Evolutionary conservation across 1,140 invertebrate species (phyloP), one percentile per base, ranked within the genome.

Genomic region (Drosophila littoralis): DNA sequence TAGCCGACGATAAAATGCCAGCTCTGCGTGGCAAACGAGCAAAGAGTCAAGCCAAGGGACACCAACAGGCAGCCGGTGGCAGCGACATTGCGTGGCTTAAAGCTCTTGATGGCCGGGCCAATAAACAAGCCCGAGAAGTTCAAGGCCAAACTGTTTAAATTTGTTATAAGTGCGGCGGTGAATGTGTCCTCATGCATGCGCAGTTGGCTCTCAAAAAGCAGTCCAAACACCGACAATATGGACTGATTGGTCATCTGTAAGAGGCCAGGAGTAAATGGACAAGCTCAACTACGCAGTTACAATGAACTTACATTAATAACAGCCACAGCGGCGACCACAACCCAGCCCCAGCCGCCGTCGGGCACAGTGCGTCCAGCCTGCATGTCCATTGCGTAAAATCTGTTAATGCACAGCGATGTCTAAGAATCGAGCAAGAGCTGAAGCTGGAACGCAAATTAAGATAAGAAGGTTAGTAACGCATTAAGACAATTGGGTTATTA

Each of bases 231-330:
- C 3, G 95, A 96, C 61, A 96, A 93, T 80, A 96, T 93, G 1
- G 95, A 95, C 91, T 96, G 94, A 83, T 96, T 95, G 55, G 95
- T 95, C 77, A 95, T 94, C 95, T 96, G 89, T 58, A 93, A 35
- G 1, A 4, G 5, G 9, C 1, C 28, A n/a, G 12, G 8, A 36
- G 36, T 58, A 9, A 28, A 15, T 58, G 33, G 6, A 28, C n/a
- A 32, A 7, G 12, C 35, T 7, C 9, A 7, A 42, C 10, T 17
- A 22, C 48, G 45, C 12, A 43, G 9, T 35, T 22, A 45, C 8
- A 35, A 7, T 17, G 12, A 10, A 93, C 94, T 95, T 93, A 95
- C 95, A 92, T 95, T 95, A 50, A 93, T 94, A 12, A 95, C 55
- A n/a, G 94, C 94, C 36, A 93, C 93, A 40, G 94, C 95, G 40